Conservation (phyloP, 2,113 vertebrate genomes). For the Festucalex cinctus region DNA sequence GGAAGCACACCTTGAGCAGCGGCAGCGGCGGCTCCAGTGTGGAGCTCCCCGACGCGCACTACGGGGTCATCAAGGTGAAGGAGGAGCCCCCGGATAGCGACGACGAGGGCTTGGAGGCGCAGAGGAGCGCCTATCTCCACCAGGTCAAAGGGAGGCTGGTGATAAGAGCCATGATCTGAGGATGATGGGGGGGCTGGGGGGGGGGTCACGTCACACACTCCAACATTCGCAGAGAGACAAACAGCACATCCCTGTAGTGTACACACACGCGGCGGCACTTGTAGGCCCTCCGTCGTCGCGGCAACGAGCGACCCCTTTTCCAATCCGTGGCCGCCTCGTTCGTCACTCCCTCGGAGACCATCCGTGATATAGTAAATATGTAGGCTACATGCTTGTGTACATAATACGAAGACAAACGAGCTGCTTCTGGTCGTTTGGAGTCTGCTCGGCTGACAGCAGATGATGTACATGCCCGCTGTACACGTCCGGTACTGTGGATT, state of each 20-base stretch:
- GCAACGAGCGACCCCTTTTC: slow-evolving; percentile 30
- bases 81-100: slow-evolving; percentile 91
- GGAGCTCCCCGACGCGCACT: slow-evolving; percentile 74
- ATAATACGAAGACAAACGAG: slow-evolving; percentile 62
- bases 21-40: slow-evolving; percentile 53
- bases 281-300: slow-evolving; percentile 45
- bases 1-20: slow-evolving; percentile 78
- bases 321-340: slow-evolving; percentile 39
- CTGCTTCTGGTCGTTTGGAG: slow-evolving; percentile 48
- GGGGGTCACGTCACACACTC: slow-evolving; percentile 58
- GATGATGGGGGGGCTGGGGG: slow-evolving; percentile 36
- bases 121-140: slow-evolving; percentile 91
- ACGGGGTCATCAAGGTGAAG: slow-evolving; percentile 89
- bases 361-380: slow-evolving; percentile 70
- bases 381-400: slow-evolving; percentile 69
- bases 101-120: slow-evolving; percentile 84
- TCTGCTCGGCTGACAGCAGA: slow-evolving; percentile 33
- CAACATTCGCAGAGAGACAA: slow-evolving; percentile 48
- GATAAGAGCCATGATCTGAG: slow-evolving; percentile 95
- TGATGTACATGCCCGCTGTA: slow-evolving; percentile 1
- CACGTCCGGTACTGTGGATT: slow-evolving; percentile 57
- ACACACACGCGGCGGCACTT: slow-evolving; percentile 44
- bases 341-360: slow-evolving; percentile 42
- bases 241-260: slow-evolving; percentile 30
- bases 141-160: slow-evolving; percentile 96